phyloP scores from a whole-genome alignment of 2,797 vertebrate species.

The Amblyopsis hoosieri region DNA sequence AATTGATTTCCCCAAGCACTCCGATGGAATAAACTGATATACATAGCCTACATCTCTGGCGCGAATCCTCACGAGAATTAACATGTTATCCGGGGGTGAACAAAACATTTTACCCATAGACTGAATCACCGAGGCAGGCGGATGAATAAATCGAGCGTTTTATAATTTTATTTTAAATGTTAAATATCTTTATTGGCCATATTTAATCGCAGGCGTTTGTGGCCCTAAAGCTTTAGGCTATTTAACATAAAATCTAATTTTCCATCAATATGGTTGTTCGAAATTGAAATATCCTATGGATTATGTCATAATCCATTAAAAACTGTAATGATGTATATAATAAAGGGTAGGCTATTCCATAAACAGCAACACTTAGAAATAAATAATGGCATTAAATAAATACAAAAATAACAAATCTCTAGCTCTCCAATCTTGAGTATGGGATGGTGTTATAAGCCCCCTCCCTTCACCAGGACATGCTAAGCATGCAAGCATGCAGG shows the following conservation, averaged over 20 bases:
- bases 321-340: slow-evolving; percentile 48
- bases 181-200: too few species aligned
- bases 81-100: slow-evolving; percentile 87
- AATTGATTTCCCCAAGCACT: slow-evolving; percentile 92
- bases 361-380: slow-evolving; percentile 14
- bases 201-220: too few species aligned
- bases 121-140: slow-evolving; percentile 89
- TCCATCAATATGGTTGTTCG: too few species aligned
- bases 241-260: too few species aligned
- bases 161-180: too few species aligned
- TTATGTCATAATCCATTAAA: slow-evolving; percentile 69
- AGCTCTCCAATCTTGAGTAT: neutral
- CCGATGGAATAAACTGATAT: slow-evolving; percentile 87
- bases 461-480: neutral
- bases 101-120: slow-evolving; percentile 89
- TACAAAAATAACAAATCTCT: slow-evolving; percentile 13
- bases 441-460: slow-evolving; percentile 8
- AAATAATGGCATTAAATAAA: slow-evolving; percentile 3
- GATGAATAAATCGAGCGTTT: slow-evolving; percentile 46
- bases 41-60: slow-evolving; percentile 83
- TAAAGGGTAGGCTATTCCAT: slow-evolving; percentile 34
- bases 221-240: too few species aligned
- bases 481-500: slow-evolving; percentile 12
- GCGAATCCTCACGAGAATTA: slow-evolving; percentile 84
- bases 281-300: slow-evolving; percentile 34